Base-by-base conservation (phyloP, 2,797 vertebrate species). In the Anguilla marmorata region DNA sequence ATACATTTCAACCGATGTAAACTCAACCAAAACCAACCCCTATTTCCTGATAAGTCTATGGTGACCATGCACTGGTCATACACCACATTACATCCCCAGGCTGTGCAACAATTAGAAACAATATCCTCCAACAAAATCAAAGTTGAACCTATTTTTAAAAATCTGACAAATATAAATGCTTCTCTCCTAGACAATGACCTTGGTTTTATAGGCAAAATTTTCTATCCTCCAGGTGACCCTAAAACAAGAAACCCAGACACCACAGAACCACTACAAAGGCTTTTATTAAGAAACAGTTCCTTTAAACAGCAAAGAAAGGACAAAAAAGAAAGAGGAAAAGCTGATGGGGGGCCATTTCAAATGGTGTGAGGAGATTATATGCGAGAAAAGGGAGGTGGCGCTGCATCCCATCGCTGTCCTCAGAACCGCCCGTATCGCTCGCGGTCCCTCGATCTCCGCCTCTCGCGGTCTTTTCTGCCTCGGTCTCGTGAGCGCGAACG, bases 391-490 rank as follows among this genome's bases (percentile, higher is more conserved):
- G 24, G 90, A 88, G 85, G 52, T n/a, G 30, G 41, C 88, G 41
- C 89, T 52, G 0, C 88, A 2, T 89, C 56, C 89, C 14, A 79
- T 89, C 87, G 88, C 90, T 27, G 63, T 84, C 33, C 96, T 98
- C 95, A 99, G 97, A 99, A 99, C 91, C 98, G 96, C 92, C 98
- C 98, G 0, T 97, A 98, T 90, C 98, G 96, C 88, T 99, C 98
- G 0, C 98, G 95, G 88, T 99, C 98, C 94, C 97, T 97, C 37
- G 98, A 99, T 92, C 97, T 95, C 94, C 97, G 96, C 92, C 97
- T 96, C 87, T 98, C 98, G 0, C 98, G 97, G 89, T 98, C 98
- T 3, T 98, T 95, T 0, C 96, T 95, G 0, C 95, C 95, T 0
- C 96, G 96, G 0, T 96, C 96, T 90, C 96, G 72, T 37, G 72